Percentiles rank a stretch among this genome's conserved stretches.
phyloP scores from a whole-genome alignment of 2,797 vertebrate species.

The Acanthurus tractus region DNA sequence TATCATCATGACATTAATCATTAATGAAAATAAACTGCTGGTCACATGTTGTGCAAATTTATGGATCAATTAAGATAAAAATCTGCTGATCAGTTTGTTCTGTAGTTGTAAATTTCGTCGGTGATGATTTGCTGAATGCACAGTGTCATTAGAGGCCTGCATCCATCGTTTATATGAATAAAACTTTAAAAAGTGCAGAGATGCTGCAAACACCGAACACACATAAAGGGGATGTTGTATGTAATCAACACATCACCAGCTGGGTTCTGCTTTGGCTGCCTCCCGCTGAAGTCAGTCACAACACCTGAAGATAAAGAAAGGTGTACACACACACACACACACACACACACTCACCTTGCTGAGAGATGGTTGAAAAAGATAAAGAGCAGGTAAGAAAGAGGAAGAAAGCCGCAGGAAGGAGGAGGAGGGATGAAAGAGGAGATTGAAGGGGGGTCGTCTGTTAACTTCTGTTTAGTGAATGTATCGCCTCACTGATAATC shows the following conservation, averaged over 20 bases:
- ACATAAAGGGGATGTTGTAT: constrained; percentile 9
- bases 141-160: no score
- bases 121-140: no score
- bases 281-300: constrained; percentile 41
- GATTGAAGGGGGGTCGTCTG: not conserved
- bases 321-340: not conserved
- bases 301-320: constrained; percentile 36
- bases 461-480: constrained; percentile 34
- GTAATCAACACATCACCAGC: constrained; percentile 31
- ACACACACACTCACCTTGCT: not conserved
- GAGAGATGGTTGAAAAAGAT: constrained; percentile 13
- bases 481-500: constrained; percentile 54
- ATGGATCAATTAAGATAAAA: not conserved
- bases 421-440: constrained; percentile 1
- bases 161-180: no score
- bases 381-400: not conserved
- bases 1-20: no score
- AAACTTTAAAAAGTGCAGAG: not conserved
- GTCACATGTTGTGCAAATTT: not conserved
- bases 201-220: not conserved
- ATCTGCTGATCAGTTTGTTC: not conserved
- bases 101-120: no score
- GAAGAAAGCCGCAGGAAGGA: not conserved
- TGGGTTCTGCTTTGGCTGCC: constrained; percentile 30
- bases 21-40: not conserved